Percentiles rank a stretch among this genome's conserved stretches.
Conservation (phyloP, 1,140 invertebrate genomes). For the Ptiloglossa arizonensis region DNA sequence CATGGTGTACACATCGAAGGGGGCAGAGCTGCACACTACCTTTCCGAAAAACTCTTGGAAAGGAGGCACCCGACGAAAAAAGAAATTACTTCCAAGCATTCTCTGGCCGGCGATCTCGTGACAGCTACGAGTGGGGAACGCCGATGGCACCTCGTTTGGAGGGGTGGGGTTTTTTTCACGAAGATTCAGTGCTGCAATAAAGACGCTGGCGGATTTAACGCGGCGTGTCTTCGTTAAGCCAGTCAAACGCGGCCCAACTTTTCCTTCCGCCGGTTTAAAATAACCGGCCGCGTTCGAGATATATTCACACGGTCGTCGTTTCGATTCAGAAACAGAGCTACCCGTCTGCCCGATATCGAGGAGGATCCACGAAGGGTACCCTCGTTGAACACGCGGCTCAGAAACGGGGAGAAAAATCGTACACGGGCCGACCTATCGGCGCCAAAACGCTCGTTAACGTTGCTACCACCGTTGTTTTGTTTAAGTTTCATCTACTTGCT, state of each 20-base stretch:
- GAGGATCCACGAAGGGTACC: background rate
- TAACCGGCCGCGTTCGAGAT: conserved; percentile 75
- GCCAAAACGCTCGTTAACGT: conserved; percentile 61
- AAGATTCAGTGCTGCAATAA: conserved; percentile 76
- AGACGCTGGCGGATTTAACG: conserved; percentile 71
- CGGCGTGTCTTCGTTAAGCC: conserved; percentile 76
- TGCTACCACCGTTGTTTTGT: conserved; percentile 13
- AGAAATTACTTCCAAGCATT: background rate
- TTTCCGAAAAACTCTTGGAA: too few relatives aligned
- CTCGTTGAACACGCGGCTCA: background rate
- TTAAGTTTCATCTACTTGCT: conserved; percentile 39
- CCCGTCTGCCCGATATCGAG: background rate
- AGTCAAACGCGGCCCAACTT: conserved; percentile 72
- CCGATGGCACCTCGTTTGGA: conserved; percentile 52
- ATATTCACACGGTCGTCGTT: conserved; percentile 73
- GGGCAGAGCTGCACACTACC: too few relatives aligned
- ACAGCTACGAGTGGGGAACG: background rate
- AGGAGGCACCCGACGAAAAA: too few relatives aligned
- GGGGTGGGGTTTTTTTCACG: conserved; percentile 62
- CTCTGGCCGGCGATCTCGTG: background rate
- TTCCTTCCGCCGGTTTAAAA: conserved; percentile 79
- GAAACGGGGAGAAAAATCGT: conserved; percentile 56
- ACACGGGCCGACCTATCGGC: conserved; percentile 51
- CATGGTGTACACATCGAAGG: too few relatives aligned
- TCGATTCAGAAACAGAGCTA: conserved; percentile 3